phyloP scores from a whole-genome alignment of 2,797 vertebrate genomes.

The Schizopygopsis malacanthus region DNA sequence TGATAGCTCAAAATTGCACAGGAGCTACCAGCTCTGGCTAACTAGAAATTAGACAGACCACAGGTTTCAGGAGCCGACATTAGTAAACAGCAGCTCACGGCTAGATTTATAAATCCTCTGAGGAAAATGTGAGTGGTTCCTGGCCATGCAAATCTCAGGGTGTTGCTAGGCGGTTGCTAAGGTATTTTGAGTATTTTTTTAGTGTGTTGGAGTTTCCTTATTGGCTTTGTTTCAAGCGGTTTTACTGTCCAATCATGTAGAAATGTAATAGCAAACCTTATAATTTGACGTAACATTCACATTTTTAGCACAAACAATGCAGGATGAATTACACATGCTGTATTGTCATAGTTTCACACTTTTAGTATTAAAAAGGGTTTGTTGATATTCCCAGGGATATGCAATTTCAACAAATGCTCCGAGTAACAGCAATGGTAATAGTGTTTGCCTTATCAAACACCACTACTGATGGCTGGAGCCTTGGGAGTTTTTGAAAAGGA shows the following conservation, averaged over 20 bases:
- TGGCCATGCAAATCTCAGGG: not conserved
- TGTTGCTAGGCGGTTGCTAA: not conserved
- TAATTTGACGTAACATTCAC: not conserved
- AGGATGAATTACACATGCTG: not conserved
- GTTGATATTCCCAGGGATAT: not conserved
- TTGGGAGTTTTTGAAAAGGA: not conserved
- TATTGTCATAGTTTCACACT: not conserved
- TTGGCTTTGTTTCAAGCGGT: not conserved
- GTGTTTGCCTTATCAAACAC: not conserved
- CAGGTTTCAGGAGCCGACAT: not conserved
- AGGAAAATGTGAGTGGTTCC: not conserved
- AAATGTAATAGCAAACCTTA: not conserved
- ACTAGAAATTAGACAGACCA: slow-evolving; percentile 16
- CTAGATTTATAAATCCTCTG: not conserved
- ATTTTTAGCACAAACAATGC: not conserved
- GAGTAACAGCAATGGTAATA: not conserved
- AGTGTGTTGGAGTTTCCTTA: not conserved
- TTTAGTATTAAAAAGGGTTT: not conserved
- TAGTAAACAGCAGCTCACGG: not conserved
- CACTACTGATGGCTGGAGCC: not conserved
- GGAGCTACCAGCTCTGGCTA: not conserved
- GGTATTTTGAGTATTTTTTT: not conserved
- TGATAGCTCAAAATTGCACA: slow-evolving; percentile 42
- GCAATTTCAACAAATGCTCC: not conserved
- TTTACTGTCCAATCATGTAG: not conserved